Evolutionary conservation across 2,888 invertebrate genomes (phyloP), one percentile per base, ranked within the genome.

Genomic region (Latrodectus elegans): DNA sequence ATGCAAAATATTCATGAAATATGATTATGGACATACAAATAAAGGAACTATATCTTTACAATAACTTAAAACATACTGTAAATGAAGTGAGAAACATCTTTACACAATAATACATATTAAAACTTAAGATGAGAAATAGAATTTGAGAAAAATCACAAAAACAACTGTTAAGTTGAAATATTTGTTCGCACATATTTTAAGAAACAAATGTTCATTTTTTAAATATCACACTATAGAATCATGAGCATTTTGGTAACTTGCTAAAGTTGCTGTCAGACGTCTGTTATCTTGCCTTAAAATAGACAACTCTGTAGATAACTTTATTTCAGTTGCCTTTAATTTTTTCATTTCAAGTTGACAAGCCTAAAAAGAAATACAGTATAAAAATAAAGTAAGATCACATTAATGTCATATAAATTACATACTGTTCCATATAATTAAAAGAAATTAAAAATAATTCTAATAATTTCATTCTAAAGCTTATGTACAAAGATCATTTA

Each of bases 331-430:
- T 91, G 98, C 98, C 89, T 97, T 95, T 90, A 98, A 93, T 91
- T 96, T 95, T 93, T 98, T 98, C 89, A 98, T 97, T 92, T 99
- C 99, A 91, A 96, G 95, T 93, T 99, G 98, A 93, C 97, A 98
- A 90, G 95, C 96, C 98, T 98, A 38, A 8, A 80, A 77, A 49
- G 22, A 73, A 38, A 38, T 38, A 38, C 4, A 4, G 38, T 38
- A 6, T 38, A 38, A 38, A 38, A 6, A 38, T 38, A 38, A 38
- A 6, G 38, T 38, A 38, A 38, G 38, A 38, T 38, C 6, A 38
- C 6, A 38, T 38, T 6, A 38, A 38, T 38, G 38, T 38, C 4
- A 38, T 4, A 38, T 38, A 38, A 38, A 38, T 38, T 6, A 38
- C 38, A 38, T 2, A 38, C 4, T 6, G 4, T 38, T 38, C 0